Base-by-base conservation (phyloP, 2,797 vertebrate genomes). In the Lepus oiostolus region DNA sequence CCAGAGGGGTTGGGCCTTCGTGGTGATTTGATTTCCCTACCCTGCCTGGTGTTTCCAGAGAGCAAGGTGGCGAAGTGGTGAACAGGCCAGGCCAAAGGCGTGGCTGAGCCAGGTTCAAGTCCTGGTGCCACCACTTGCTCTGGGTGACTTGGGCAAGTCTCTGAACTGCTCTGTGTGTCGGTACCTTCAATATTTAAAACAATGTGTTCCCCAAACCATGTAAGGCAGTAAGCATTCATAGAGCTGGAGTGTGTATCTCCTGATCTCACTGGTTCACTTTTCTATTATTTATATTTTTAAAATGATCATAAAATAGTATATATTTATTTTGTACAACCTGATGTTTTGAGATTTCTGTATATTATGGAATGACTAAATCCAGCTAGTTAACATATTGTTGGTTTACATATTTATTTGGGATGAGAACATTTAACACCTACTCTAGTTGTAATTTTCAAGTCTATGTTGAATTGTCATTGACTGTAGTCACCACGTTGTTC, bases 81-180 rank as follows among this genome's bases (percentile, higher is more conserved):
- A 9, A 16, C 14, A 26, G n/a, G 2, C 5, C 5, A 35, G 28
- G 32, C 2, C 32, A 0, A 0, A 2, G 5, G 72, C 13, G 32
- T 13, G 13, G 17, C 63, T 17, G 19, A 68, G 17, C 14, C 2
- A 4, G 26, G 28, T 24, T 75, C 28, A 42, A 1, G 28, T 79
- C 30, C 52, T 17, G 22, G 16, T 35, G 50, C 9, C 54, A 7
- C 50, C 24, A 21, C 50, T 21, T 28, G 32, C 60, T 50, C 30
- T 38, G 35, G n/a, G 7, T 26, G 38, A 79, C 26, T 16, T 24
- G 10, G 24, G 32, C 28, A 74, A 63, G 42, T 89, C 30, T 4
- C 67, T 70, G 13, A 35, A 70, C 47, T 38, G 35, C 65, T 65
- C 38, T 50, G 47, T 83, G 58, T 32, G 85, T 85, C 70, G 13